Conservation (phyloP, 2,113 vertebrate species). For the Percina caprodes region DNA sequence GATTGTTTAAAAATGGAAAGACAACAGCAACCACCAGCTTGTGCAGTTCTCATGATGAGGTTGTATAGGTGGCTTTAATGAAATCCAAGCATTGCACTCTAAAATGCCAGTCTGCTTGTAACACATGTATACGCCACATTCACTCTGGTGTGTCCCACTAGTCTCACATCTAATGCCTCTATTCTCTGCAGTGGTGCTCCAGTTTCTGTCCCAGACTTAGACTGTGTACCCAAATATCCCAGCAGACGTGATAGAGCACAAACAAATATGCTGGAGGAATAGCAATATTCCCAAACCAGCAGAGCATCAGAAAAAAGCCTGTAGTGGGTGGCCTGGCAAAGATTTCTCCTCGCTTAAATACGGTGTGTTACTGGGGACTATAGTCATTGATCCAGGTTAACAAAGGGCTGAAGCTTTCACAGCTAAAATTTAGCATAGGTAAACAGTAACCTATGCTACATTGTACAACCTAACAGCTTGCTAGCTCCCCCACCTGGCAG, state of each 20-base stretch:
- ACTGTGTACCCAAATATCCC: slow-evolving; percentile 44
- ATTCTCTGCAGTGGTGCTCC: slow-evolving; percentile 70
- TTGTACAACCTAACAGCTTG: not conserved
- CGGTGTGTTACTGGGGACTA: not conserved
- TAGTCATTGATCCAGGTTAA: slow-evolving; percentile 17
- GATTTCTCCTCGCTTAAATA: slow-evolving; percentile 4
- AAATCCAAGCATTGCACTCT: slow-evolving; percentile 32
- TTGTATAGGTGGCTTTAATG: slow-evolving; percentile 1
- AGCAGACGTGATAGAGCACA: slow-evolving; percentile 39
- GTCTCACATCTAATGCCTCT: slow-evolving; percentile 65
- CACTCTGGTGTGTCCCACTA: slow-evolving; percentile 38
- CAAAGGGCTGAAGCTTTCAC: slow-evolving; percentile 12
- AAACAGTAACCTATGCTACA: not conserved
- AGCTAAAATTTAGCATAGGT: slow-evolving; percentile 30
- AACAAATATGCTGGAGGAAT: slow-evolving; percentile 38
- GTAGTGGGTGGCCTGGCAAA: slow-evolving; percentile 2
- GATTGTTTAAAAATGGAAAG: slow-evolving; percentile 26
- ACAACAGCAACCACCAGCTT: slow-evolving; percentile 1
- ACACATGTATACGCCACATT: slow-evolving; percentile 33
- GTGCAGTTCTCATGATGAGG: slow-evolving; percentile 1
- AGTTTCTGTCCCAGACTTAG: slow-evolving; percentile 53
- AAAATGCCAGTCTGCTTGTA: slow-evolving; percentile 7
- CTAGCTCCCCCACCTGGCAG: slow-evolving; percentile 67
- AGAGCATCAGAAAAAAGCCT: slow-evolving; percentile 1
- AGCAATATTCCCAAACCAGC: slow-evolving; percentile 12